phyloP scores from a whole-genome alignment of 2,113 vertebrate genomes.

The Miniopterus natalensis region DNA sequence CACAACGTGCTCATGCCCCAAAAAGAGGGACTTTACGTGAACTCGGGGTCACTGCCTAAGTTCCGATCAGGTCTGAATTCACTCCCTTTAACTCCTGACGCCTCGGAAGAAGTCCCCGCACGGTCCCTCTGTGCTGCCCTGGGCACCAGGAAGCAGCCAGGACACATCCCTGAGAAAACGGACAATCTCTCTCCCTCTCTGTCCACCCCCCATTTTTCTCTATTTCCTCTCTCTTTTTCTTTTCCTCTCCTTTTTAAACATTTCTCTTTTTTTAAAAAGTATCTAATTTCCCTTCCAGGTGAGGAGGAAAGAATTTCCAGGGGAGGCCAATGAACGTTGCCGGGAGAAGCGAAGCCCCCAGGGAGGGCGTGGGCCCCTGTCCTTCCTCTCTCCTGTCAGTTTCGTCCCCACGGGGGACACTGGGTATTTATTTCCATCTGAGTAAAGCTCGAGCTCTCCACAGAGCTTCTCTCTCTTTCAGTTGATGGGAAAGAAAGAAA shows the following conservation, averaged over 20 bases:
- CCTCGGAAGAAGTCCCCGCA: not conserved
- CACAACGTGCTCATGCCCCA: not conserved
- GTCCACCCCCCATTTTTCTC: not conserved
- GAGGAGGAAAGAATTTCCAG: conserved; percentile 65
- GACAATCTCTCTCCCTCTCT: too few relatives aligned
- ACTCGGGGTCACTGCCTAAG: not conserved
- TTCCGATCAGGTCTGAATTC: not conserved
- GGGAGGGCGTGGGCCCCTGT: conserved; percentile 14
- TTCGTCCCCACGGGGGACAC: conserved; percentile 67
- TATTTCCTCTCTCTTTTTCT: not conserved
- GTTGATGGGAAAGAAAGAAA: not conserved
- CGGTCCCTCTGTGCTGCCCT: too few relatives aligned
- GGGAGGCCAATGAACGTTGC: conserved; percentile 66
- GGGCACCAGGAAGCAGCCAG: too few relatives aligned
- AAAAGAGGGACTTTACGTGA: not conserved
- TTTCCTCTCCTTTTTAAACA: not conserved
- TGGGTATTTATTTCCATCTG: conserved; percentile 70
- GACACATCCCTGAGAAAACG: too few relatives aligned
- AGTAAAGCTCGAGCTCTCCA: conserved; percentile 55
- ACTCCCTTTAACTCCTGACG: not conserved
- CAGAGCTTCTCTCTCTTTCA: conserved; percentile 52
- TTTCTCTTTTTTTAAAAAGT: not conserved
- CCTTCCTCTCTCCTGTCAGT: conserved; percentile 75
- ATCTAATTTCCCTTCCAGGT: conserved; percentile 27
- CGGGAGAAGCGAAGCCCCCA: conserved; percentile 12